Evolutionary conservation across 2,797 vertebrate genomes (phyloP).

Genomic region (Columba guinea): DNA sequence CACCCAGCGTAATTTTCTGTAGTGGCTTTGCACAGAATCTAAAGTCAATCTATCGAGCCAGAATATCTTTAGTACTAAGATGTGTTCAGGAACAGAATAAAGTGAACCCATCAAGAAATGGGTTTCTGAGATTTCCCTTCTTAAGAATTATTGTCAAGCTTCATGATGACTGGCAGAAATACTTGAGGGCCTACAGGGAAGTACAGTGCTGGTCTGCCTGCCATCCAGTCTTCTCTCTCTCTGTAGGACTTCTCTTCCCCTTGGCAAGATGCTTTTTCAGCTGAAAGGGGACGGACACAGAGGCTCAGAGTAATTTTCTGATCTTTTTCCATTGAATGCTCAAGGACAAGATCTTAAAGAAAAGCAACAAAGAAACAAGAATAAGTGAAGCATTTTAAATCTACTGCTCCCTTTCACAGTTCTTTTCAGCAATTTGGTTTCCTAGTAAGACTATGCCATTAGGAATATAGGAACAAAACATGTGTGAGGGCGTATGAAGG

Average conservation of each 20-base stretch:
- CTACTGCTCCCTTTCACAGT: not conserved
- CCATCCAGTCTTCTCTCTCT: not conserved
- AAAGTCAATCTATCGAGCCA: not conserved
- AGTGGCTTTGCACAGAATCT: not conserved
- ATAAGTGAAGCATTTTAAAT: not conserved
- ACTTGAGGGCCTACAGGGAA: not conserved
- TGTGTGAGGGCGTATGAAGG: not conserved
- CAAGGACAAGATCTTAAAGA: not conserved
- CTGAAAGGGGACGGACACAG: not conserved
- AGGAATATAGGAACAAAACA: not conserved
- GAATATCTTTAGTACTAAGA: not conserved
- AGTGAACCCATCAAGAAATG: not conserved
- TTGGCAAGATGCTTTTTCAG: not conserved
- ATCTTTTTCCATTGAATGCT: not conserved
- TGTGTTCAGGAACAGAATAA: not conserved
- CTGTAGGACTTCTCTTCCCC: not conserved
- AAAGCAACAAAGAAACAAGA: not conserved
- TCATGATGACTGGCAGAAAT: not conserved
- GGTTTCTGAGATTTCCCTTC: not conserved
- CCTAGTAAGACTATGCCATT: not conserved
- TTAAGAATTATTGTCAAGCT: not conserved
- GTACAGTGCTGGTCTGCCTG: not conserved
- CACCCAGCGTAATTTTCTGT: not conserved
- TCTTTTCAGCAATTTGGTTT: not conserved
- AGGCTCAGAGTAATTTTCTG: not conserved